A percentile compares a stretch with the other conserved stretches of the same genome.
Conservation (phyloP, 2,888 invertebrate genomes). For the Dasysyrphus tricinctus region DNA sequence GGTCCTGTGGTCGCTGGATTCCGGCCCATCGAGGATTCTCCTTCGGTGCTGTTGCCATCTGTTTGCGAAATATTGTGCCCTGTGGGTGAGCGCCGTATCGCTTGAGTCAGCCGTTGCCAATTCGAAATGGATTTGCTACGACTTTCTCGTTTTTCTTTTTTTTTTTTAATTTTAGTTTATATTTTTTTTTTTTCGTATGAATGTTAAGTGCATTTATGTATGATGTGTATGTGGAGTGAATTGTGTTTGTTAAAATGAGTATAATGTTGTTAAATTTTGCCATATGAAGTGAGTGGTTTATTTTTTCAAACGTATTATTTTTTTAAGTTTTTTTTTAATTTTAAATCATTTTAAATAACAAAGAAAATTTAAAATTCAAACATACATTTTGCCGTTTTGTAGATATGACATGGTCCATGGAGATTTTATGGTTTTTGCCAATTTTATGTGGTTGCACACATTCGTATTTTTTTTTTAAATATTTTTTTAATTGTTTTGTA, state of each 20-base stretch:
- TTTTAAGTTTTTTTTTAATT: constrained; percentile 23
- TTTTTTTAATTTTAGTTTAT: constrained; percentile 54
- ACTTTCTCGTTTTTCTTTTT: constrained; percentile 83
- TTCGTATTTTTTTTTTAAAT: constrained; percentile 31
- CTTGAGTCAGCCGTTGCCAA: constrained; percentile 84
- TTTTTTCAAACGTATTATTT: constrained; percentile 6
- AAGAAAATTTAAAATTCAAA: constrained; percentile 44
- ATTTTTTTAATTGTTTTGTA: constrained; percentile 48
- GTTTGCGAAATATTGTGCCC: constrained; percentile 96
- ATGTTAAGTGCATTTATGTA: constrained; percentile 74
- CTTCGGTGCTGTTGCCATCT: constrained; percentile 91
- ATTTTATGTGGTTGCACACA: constrained; percentile 64
- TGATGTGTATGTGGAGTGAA: constrained; percentile 54
- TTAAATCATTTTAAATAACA: constrained; percentile 16
- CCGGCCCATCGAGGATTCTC: constrained; percentile 84
- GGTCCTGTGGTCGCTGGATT: constrained; percentile 90
- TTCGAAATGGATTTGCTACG: constrained; percentile 83
- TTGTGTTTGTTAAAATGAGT: constrained; percentile 47
- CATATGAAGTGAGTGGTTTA: constrained; percentile 52
- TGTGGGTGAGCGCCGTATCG: constrained; percentile 85
- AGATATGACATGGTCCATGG: constrained; percentile 71
- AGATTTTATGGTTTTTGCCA: constrained; percentile 56
- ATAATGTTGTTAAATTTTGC: constrained; percentile 51
- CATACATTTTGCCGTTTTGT: constrained; percentile 72
- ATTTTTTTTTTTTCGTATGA: constrained; percentile 46